Evolutionary conservation across 2,113 vertebrate species (phyloP), one percentile per base, ranked within the genome.

Genomic region (Struthidea cinerea): DNA sequence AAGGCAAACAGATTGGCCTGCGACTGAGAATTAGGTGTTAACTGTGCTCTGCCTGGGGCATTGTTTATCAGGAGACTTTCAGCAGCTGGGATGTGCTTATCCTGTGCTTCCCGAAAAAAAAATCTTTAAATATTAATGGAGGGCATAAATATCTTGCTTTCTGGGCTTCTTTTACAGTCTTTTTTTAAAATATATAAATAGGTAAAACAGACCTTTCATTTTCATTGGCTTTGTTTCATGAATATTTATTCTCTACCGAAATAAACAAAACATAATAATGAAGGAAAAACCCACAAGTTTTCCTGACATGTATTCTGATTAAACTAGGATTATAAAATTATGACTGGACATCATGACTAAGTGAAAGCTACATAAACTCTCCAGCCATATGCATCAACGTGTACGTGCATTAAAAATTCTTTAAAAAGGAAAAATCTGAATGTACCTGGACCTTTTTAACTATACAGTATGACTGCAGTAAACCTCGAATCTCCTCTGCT

Each of bases 71-170:
- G 50, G 28, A 74, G 81, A 73, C 46, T 56, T 89, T 81, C 86
- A 96, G 93, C 91, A 94, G 92, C 89, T 95, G 89, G 87, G 65
- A 93, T 93, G 84, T 37, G 76, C 89, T 95, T 90, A 93, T 76
- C 50, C 92, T 91, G 53, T 70, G 80, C 85, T 88, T 92, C 49
- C 42, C 91, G 87, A 84, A 95, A 95, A 59, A 74, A 69, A 52
- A 53, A 56, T 33, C 60, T 91, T 96, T 75, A 96, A 97, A 94
- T 94, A 96, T 95, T 96, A 95, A 96, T 94, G 64, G 64, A 63
- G 74, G n/a, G 81, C 91, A 95, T 69, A 93, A 94, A 95, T 92
- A 94, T 80, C 69, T 87, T 89, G 60, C 59, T 96, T 94, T 90
- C 59, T 83, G 42, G 23, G 55, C 60, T 89, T 81, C 74, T 86